Evolutionary conservation across 30 jellyfish, hydroid and myxozoan genomes (phyloP).

Genomic region (Aurelia sp.): DNA sequence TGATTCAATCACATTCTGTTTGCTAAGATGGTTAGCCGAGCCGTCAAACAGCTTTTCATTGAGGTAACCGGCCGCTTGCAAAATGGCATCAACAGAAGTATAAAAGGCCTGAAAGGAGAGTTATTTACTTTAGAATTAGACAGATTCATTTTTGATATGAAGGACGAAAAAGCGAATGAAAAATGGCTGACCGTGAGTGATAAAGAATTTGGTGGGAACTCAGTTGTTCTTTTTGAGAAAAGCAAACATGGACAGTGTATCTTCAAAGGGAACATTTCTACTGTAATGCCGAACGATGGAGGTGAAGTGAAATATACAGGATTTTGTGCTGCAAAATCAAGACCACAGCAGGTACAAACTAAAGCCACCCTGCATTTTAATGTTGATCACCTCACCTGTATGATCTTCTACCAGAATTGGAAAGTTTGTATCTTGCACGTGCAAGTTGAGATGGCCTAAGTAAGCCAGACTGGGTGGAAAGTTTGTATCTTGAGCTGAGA

Average conservation of each 20-base stretch:
- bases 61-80: conserved; percentile 25
- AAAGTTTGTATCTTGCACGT: too few species aligned
- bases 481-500: too few species aligned
- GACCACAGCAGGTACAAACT: conserved; percentile 73
- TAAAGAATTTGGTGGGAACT: conserved; percentile 88
- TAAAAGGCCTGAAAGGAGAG: conserved; percentile 82
- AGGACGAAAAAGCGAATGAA: conserved; percentile 67
- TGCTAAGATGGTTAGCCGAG: conserved; percentile 26
- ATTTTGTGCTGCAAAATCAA: conserved; percentile 83
- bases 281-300: conserved; percentile 57
- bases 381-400: neutral
- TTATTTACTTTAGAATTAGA: conserved; percentile 26
- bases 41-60: conserved; percentile 5
- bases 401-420: neutral
- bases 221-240: conserved; percentile 50
- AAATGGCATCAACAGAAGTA: conserved; percentile 11
- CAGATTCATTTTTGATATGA: conserved; percentile 56
- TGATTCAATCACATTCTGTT: too few species aligned
- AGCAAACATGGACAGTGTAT: conserved; percentile 84
- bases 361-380: neutral
- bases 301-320: conserved; percentile 80
- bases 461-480: too few species aligned
- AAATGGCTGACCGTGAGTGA: conserved; percentile 78
- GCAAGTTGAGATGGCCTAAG: too few species aligned
- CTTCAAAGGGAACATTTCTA: conserved; percentile 77